Evolutionary conservation across 2,797 vertebrate species (phyloP).

Genomic region (Crenuchus spilurus): DNA sequence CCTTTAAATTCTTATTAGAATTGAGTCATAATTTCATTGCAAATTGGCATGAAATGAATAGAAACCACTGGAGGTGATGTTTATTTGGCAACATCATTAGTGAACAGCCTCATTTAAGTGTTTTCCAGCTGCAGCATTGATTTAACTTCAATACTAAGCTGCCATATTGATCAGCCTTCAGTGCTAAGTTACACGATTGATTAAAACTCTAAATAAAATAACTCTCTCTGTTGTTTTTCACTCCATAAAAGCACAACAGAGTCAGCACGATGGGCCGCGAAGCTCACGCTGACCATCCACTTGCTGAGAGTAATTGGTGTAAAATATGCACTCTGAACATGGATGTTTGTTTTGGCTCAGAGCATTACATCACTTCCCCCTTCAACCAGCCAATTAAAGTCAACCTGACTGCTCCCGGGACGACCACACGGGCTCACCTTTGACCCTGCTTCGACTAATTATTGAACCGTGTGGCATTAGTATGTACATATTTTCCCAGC

Average conservation of each 20-base stretch:
- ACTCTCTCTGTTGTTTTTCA: neutral
- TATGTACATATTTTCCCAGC: neutral
- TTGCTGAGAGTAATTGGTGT: neutral
- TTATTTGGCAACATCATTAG: neutral
- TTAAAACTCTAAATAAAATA: neutral
- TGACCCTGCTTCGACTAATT: slow-evolving; percentile 24
- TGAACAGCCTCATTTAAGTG: neutral
- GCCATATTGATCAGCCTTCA: neutral
- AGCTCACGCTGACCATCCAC: neutral
- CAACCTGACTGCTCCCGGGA: slow-evolving; percentile 5
- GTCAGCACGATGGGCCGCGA: too few relatives aligned
- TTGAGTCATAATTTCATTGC: too few relatives aligned
- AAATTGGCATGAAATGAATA: too few relatives aligned
- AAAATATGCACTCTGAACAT: neutral
- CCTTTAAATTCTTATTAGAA: too few relatives aligned
- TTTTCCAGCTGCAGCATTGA: neutral
- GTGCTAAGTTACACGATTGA: neutral
- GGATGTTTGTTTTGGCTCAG: neutral
- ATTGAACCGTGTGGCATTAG: neutral
- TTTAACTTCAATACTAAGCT: neutral
- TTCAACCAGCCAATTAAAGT: slow-evolving; percentile 33
- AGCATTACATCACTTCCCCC: neutral
- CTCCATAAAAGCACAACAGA: neutral
- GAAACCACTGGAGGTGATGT: too few relatives aligned
- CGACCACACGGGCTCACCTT: slow-evolving; percentile 4